These are phyloP conservation scores for Xenopus laevis DNA, from an alignment of 2,113 vertebrate species.

Conservation along the genomic window DNA sequence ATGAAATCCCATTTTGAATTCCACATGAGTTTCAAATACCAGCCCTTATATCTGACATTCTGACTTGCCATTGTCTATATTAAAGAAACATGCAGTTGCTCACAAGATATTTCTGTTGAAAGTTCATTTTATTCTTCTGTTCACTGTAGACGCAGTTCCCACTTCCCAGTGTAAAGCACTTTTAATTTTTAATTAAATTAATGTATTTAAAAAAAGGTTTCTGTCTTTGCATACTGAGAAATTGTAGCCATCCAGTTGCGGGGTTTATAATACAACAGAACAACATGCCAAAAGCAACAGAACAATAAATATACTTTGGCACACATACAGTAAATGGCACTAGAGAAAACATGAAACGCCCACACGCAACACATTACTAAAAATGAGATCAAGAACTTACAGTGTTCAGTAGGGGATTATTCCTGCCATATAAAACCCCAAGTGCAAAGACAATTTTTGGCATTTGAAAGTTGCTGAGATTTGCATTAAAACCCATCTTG, in stretches of 20 bases:
- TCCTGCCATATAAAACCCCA: constrained; percentile 10
- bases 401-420: constrained; percentile 16
- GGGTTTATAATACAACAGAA: background rate
- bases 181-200: too few relatives aligned
- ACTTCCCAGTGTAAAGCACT: background rate
- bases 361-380: constrained; percentile 1
- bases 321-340: constrained; percentile 10
- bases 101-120: too few relatives aligned
- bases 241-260: constrained; percentile 1
- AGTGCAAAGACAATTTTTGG: constrained; percentile 37
- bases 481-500: background rate
- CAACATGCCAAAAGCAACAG: background rate
- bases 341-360: constrained; percentile 1
- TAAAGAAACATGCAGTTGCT: too few relatives aligned
- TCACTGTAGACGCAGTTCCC: too few relatives aligned
- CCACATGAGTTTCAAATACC: too few relatives aligned
- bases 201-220: constrained; percentile 7
- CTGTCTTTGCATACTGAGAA: constrained; percentile 31
- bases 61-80: too few relatives aligned
- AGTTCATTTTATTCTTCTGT: too few relatives aligned
- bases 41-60: too few relatives aligned
- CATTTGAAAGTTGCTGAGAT: constrained; percentile 33
- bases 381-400: constrained; percentile 7
- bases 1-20: too few relatives aligned
- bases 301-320: constrained; percentile 22